phyloP scores from a whole-genome alignment of 2,113 vertebrate genomes.

The Orthonyx spaldingii region DNA sequence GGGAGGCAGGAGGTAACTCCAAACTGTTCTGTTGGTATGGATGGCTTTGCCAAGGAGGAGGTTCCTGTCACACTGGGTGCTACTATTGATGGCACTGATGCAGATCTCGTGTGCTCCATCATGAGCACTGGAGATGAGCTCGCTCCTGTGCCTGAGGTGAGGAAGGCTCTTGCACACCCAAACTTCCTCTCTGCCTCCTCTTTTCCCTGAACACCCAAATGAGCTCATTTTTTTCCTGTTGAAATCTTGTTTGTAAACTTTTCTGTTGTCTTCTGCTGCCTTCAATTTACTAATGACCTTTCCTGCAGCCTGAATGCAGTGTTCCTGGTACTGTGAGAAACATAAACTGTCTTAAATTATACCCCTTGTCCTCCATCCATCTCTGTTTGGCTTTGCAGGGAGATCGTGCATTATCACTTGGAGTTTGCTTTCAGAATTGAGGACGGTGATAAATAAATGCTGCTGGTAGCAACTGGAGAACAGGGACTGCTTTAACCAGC shows the following conservation, averaged over 20 bases:
- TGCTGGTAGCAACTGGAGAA: not conserved
- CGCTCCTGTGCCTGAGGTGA: not conserved
- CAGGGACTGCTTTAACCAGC: not conserved
- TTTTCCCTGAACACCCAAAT: not conserved
- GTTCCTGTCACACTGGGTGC: not conserved
- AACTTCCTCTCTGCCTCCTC: not conserved
- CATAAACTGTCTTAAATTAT: not conserved
- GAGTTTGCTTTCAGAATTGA: not conserved
- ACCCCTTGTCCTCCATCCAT: not conserved
- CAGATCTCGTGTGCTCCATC: not conserved
- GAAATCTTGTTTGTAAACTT: conserved; percentile 1
- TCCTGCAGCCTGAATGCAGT: not conserved
- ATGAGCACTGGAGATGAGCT: not conserved
- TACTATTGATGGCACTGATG: not conserved
- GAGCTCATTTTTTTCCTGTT: not conserved
- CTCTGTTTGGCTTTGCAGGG: not conserved
- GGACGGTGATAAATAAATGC: not conserved
- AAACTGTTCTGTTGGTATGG: not conserved
- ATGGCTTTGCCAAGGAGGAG: not conserved
- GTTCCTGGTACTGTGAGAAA: not conserved
- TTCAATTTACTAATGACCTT: conserved; percentile 15
- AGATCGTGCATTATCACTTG: not conserved
- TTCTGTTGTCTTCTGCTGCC: not conserved
- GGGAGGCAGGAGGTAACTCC: not conserved
- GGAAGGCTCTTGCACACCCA: not conserved